Base-by-base conservation (phyloP, 2,113 vertebrate genomes). In the Pachyramphus minor region DNA sequence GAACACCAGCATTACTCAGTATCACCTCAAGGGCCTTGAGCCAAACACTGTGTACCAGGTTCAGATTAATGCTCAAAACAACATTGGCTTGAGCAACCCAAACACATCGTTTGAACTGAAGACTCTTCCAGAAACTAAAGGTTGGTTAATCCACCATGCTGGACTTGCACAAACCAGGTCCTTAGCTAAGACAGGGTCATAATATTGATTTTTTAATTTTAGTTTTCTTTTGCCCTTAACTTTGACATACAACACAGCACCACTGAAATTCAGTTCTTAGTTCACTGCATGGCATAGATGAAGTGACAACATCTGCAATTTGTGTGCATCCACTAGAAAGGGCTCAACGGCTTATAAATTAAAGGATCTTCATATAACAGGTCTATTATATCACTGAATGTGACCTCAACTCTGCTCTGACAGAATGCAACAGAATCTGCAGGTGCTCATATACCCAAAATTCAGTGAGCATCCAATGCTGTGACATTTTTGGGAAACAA, bases 11-110 rank as follows among this genome's bases (percentile, higher is more conserved):
- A 87, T 98, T 84, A 98, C 98, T 59, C 98, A 98, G 9, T 98
- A 98, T 68, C 98, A 98, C 41, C 97, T 99, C 63, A 98, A 98
- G 77, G 99, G 99, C 8, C 98, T 99, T 2, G 98, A 98, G 87
- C 96, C 98, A 30, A 95, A 98, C 60, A 98, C 98, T 12, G 82
- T 92, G 28, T 99, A 99, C 75, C 94, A 97, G 75, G 98, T 99
- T 97, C 98, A 99, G 80, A 96, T 99, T 84, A 98, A 98, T 83
- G 98, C 98, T 76, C 95, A 98, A 94, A 99, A 99, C 94, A 99
- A 99, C 86, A 96, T 99, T 27, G 99, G 99, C 14, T 90, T 97
- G 75, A 99, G 98, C 78, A 87, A 92, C 23, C 92, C 97, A 7
- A 98, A 98, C 37, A 96, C 96, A 44, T 95, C 97, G 0, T 90